Base-by-base conservation (phyloP, 2,113 vertebrate species). In the Pantherophis guttatus region DNA sequence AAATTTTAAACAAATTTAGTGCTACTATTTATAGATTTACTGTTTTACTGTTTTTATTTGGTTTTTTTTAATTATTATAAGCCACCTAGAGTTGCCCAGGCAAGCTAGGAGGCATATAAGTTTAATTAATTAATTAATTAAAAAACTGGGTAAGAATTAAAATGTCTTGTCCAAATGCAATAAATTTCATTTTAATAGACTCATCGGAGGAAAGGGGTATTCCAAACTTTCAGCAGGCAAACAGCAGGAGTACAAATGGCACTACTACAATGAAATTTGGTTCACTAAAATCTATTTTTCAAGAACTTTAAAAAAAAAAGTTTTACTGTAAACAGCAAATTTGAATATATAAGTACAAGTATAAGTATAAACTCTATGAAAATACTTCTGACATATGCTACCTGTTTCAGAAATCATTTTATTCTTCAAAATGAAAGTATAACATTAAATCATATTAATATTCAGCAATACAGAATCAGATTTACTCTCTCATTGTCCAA, bases 401-500 rank as follows among this genome's bases (percentile, higher is more conserved):
- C 33, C 10, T 75, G 13, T 54, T 90, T 87, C 55, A 62, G 52
- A 23, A 57, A 39, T 54, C 12, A 90, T 55, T 89, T 12, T 44
- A 23, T 44, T 54, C 75, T 88, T 70, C 6, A 58, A 86, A 86
- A 58, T 39, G 12, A n/a, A 33, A 53, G 7, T 13, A 48, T 75
- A 29, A 23, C 39, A 29, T 55, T 57, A 85, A 91, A 44, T 54
- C 85, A 81, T 23, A 92, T 2, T 88, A 85, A 57, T 92, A 91
- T 23, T 85, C 62, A 94, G 10, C 23, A 23, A 44, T 91, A 90
- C 13, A 94, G 24, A 91, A 95, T 7, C 5, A 95, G 33, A 39
- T 93, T 85, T 23, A 11, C 1, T 1, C 90, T 91, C 91, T 33
- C 19, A 88, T 86, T 90, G 0, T 0, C 44, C 94, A 88, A 89